Percentiles rank a stretch among this genome's conserved stretches.
Evolutionary conservation across 2,888 invertebrate genomes (phyloP).

Genomic region (Mechanitis messenoides): DNA sequence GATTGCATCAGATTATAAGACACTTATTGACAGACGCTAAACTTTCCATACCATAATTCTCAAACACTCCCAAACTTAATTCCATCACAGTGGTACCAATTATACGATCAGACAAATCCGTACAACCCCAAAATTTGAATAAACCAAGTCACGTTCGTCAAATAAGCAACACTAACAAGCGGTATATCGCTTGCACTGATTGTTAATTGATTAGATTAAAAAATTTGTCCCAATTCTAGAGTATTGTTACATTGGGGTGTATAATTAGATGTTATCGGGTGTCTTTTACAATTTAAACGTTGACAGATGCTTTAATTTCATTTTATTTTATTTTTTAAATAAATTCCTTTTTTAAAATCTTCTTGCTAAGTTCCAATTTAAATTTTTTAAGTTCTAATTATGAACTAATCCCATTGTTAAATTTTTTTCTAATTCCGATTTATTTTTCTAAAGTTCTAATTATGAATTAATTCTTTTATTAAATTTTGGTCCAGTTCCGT

Average conservation of each 20-base stretch:
- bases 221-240: conserved; percentile 67
- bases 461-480: too few relatives aligned
- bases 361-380: too few relatives aligned
- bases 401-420: too few relatives aligned
- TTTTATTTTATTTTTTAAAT: not conserved
- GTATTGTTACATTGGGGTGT: conserved; percentile 64
- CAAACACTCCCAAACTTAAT: conserved; percentile 17
- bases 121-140: conserved; percentile 69
- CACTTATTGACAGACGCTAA: not conserved
- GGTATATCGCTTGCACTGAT: conserved; percentile 76
- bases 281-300: conserved; percentile 67
- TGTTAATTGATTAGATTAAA: conserved; percentile 78
- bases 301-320: conserved; percentile 45
- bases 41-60: not conserved
- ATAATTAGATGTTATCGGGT: conserved; percentile 64
- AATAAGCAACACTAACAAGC: conserved; percentile 75
- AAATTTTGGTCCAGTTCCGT: too few relatives aligned
- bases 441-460: too few relatives aligned
- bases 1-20: not conserved
- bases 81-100: conserved; percentile 54
- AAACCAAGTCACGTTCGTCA: conserved; percentile 70
- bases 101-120: conserved; percentile 61
- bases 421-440: too few relatives aligned
- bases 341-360: too few relatives aligned
- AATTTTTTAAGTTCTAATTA: too few relatives aligned